Evolutionary conservation across 2,113 vertebrate genomes (phyloP).

Genomic region (Myxocyprinus asiaticus): DNA sequence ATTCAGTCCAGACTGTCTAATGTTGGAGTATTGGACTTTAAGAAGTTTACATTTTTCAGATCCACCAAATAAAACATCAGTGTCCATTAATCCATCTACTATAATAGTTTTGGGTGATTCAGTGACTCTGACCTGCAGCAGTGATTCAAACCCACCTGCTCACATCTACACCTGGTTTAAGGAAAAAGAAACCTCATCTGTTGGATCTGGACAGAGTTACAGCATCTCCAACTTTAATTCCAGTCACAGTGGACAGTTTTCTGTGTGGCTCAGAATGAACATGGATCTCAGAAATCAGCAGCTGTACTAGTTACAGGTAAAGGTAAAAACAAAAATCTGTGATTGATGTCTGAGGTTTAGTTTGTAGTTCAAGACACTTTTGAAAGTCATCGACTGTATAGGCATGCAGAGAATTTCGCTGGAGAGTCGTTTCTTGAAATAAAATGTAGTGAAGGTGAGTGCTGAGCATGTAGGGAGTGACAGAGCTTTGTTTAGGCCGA

Average conservation of each 20-base stretch:
- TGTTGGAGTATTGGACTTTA: too few species aligned
- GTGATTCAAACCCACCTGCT: not conserved
- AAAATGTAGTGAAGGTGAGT: too few species aligned
- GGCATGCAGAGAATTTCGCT: too few species aligned
- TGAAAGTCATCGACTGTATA: too few species aligned
- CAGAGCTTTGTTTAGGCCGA: too few species aligned
- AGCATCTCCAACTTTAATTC: not conserved
- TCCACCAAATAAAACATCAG: not conserved
- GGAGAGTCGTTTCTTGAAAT: too few species aligned
- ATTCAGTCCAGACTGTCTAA: too few species aligned
- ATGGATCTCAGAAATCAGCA: constrained; percentile 22
- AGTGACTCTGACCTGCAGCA: constrained; percentile 46
- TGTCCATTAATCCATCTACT: not conserved
- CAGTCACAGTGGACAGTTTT: constrained; percentile 26
- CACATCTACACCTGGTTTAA: constrained; percentile 16
- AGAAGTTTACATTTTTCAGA: not conserved
- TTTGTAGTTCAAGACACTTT: too few species aligned
- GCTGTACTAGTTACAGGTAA: not conserved
- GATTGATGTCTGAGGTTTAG: too few species aligned
- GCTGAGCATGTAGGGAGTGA: too few species aligned
- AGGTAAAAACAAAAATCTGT: too few species aligned
- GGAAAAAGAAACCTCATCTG: constrained; percentile 2
- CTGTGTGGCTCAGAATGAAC: constrained; percentile 44
- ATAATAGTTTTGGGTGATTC: constrained; percentile 9
- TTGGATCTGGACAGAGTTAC: constrained; percentile 41